Conservation (phyloP, 2,113 vertebrate species). For the Dinomys branickii region DNA sequence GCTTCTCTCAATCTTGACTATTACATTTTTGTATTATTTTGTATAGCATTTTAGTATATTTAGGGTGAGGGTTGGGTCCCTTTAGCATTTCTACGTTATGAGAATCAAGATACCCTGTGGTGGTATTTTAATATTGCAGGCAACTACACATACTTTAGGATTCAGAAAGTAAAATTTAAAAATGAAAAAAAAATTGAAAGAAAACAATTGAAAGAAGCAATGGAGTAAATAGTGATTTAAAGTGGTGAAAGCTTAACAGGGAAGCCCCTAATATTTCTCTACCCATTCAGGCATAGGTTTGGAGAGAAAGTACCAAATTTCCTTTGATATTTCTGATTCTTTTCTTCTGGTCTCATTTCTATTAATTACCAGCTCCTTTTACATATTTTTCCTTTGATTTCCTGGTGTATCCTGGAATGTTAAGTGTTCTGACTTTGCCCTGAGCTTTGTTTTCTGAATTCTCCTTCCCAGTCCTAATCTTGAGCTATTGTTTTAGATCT, state of each 20-base stretch:
- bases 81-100: constrained; percentile 4
- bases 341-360: neutral
- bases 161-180: constrained; percentile 13
- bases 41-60: constrained; percentile 41
- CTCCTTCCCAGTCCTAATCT: neutral
- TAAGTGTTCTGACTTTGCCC: neutral
- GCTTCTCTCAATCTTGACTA: constrained; percentile 12
- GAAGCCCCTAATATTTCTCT: neutral
- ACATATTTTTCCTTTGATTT: neutral
- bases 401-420: neutral
- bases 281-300: neutral
- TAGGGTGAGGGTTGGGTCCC: neutral
- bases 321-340: neutral
- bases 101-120: neutral
- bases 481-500: neutral
- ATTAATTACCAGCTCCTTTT: neutral
- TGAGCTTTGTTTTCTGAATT: neutral
- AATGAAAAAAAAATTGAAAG: neutral
- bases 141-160: neutral
- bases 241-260: neutral
- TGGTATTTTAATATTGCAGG: constrained; percentile 12
- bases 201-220: neutral
- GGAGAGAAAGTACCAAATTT: neutral
- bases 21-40: constrained; percentile 39
- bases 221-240: neutral